phyloP scores from a whole-genome alignment of 2,888 invertebrate species.

The Nudaria mundana region DNA sequence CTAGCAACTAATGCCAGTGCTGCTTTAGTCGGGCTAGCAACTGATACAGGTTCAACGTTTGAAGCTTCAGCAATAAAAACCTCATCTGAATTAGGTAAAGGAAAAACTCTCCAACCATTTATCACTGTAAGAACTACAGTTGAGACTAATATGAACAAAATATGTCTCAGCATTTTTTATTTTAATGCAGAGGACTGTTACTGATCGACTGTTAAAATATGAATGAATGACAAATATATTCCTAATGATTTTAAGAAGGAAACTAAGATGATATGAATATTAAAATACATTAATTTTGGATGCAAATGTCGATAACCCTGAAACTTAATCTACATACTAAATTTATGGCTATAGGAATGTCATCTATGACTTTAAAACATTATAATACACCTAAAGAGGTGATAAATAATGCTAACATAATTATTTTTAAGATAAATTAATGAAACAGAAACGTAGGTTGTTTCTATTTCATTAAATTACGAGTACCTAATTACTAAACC shows the following conservation, averaged over 20 bases:
- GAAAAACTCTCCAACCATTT: slow-evolving; percentile 41
- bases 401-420: too few species aligned
- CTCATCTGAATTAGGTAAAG: slow-evolving; percentile 33
- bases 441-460: too few species aligned
- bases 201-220: slow-evolving; percentile 21
- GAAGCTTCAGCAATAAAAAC: neutral
- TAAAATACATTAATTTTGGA: slow-evolving; percentile 44
- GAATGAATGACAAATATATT: slow-evolving; percentile 30
- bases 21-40: neutral
- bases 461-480: too few species aligned
- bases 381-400: too few species aligned
- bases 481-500: too few species aligned
- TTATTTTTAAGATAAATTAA: too few species aligned
- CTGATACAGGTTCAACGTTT: neutral
- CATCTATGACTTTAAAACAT: too few species aligned
- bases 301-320: slow-evolving; percentile 53
- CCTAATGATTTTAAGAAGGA: slow-evolving; percentile 26
- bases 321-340: slow-evolving; percentile 22
- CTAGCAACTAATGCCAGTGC: neutral
- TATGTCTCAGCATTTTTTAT: slow-evolving; percentile 22
- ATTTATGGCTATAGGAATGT: neutral
- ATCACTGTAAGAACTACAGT: slow-evolving; percentile 21
- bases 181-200: slow-evolving; percentile 14
- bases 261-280: slow-evolving; percentile 30
- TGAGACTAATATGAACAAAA: slow-evolving; percentile 17